phyloP scores from a whole-genome alignment of 2,888 invertebrate species.

The Archips xylosteana region DNA sequence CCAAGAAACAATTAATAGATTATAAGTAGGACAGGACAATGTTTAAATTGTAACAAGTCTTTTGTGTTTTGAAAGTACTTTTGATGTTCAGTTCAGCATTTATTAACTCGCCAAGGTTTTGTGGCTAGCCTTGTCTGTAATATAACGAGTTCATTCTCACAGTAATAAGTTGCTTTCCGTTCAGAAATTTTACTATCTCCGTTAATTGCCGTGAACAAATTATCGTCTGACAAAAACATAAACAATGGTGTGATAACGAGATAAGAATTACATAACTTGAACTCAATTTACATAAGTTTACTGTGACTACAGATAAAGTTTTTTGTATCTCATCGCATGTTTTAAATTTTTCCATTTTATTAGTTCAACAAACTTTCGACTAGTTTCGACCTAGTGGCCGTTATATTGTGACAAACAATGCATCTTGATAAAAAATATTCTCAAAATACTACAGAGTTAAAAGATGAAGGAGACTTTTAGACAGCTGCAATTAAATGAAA shows the following conservation, averaged over 20 bases:
- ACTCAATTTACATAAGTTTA: constrained; percentile 15
- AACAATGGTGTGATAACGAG: constrained; percentile 24
- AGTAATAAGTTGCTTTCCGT: background rate
- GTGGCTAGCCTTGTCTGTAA: background rate
- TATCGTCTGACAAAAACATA: constrained; percentile 13
- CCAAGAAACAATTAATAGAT: no score
- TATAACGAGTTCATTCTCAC: background rate
- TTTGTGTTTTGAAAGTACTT: background rate
- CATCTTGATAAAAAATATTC: background rate
- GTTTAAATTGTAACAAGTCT: no score
- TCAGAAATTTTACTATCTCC: background rate
- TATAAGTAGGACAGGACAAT: no score
- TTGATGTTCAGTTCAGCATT: background rate
- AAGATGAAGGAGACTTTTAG: background rate
- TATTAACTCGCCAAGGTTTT: background rate
- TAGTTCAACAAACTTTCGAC: background rate
- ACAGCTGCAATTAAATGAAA: no score
- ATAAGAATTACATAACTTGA: constrained; percentile 16
- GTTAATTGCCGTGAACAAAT: constrained; percentile 16
- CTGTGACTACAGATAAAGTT: background rate
- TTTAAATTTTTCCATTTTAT: background rate
- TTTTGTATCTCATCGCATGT: background rate
- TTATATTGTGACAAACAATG: background rate
- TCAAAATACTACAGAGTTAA: background rate
- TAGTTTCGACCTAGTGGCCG: background rate